Percentiles rank a stretch among this genome's conserved stretches.
Conservation (phyloP, 2,113 vertebrate genomes). For the Ochotona princeps region DNA sequence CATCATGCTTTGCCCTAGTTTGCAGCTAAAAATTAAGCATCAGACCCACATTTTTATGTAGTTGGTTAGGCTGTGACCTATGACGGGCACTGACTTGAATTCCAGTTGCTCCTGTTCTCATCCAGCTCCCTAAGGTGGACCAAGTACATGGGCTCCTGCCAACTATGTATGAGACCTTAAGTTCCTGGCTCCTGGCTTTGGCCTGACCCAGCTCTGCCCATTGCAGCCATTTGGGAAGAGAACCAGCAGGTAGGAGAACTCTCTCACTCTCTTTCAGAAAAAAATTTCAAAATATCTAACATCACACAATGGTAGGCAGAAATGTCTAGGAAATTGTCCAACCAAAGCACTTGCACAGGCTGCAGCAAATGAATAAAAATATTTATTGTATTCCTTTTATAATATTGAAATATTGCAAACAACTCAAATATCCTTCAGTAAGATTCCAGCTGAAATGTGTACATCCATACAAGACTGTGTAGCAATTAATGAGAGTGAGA, state of each 20-base stretch:
- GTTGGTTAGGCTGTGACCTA: no score
- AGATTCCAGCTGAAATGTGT: neutral
- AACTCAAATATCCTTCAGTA: neutral
- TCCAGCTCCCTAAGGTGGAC: no score
- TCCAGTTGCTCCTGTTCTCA: no score
- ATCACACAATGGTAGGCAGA: neutral
- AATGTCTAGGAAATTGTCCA: neutral
- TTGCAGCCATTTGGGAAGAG: no score
- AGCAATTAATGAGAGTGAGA: slow-evolving; percentile 1
- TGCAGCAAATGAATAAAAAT: slow-evolving; percentile 37
- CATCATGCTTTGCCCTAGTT: slow-evolving; percentile 7
- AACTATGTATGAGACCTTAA: no score
- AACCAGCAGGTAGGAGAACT: no score
- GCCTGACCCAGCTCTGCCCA: no score
- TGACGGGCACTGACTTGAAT: no score
- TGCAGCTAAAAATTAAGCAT: neutral
- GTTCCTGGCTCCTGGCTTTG: no score
- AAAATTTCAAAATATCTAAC: neutral
- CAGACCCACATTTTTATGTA: no score
- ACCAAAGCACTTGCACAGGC: neutral
- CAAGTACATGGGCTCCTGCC: no score
- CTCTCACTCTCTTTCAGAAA: no score
- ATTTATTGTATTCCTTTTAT: neutral
- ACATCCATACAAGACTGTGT: neutral
- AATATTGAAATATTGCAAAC: slow-evolving; percentile 29